These are phyloP conservation scores for Elgaria multicarinata DNA, from an alignment of 2,113 vertebrate genomes.

Conservation along the genomic window DNA sequence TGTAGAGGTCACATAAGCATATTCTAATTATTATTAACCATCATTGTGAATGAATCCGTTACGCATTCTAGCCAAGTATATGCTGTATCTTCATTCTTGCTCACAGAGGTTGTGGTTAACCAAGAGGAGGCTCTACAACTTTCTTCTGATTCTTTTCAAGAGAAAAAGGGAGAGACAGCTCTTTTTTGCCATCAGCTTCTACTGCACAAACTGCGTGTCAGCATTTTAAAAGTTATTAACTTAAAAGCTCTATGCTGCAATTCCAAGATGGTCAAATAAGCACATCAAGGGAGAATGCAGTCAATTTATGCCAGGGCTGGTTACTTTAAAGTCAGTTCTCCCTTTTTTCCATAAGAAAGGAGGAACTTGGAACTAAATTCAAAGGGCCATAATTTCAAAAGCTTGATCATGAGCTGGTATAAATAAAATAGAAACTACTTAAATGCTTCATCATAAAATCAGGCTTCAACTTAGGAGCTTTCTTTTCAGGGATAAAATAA, in stretches of 20 bases:
- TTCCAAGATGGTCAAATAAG: not conserved
- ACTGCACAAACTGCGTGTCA: not conserved
- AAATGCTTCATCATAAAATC: not conserved
- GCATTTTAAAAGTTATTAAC: not conserved
- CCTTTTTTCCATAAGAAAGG: not conserved
- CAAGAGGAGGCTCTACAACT: slow-evolving; percentile 23
- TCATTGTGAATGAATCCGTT: slow-evolving; percentile 47
- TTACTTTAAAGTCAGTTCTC: not conserved
- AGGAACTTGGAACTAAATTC: not conserved
- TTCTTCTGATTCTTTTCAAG: not conserved
- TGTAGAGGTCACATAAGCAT: slow-evolving; percentile 3
- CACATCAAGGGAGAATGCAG: not conserved
- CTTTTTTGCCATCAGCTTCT: not conserved
- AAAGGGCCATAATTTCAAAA: not conserved
- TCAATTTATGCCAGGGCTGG: accelerated
- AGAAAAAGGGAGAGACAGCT: not conserved
- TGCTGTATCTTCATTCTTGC: slow-evolving; percentile 40
- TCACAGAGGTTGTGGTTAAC: slow-evolving; percentile 41
- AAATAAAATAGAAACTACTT: not conserved
- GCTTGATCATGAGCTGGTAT: not conserved
- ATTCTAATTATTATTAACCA: slow-evolving; percentile 40
- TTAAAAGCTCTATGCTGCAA: not conserved
- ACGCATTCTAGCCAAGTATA: slow-evolving; percentile 31
- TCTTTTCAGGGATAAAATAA: not conserved
- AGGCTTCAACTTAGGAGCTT: accelerated